phyloP scores from a whole-genome alignment of 2,888 invertebrate genomes.

The Ptychoptera contaminata region DNA sequence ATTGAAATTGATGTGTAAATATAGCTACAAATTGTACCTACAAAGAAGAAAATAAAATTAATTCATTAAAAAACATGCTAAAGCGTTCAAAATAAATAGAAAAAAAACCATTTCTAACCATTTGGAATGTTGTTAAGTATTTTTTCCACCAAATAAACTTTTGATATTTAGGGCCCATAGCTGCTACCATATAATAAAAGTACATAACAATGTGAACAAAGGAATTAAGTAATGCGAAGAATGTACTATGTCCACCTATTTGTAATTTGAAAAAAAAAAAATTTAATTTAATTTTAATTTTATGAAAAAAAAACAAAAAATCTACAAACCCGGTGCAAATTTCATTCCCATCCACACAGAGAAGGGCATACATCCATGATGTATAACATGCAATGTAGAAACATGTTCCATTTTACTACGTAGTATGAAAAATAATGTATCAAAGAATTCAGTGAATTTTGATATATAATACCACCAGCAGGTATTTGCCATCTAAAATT shows the following conservation, averaged over 20 bases:
- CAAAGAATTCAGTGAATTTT: conserved; percentile 92
- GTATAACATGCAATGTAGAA: conserved; percentile 86
- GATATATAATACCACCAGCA: conserved; percentile 97
- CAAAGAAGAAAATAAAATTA: conserved; percentile 12
- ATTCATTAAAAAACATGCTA: neutral
- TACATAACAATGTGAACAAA: conserved; percentile 97
- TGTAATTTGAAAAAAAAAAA: neutral
- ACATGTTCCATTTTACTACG: conserved; percentile 90
- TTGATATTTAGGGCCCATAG: conserved; percentile 84
- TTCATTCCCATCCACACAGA: conserved; percentile 91
- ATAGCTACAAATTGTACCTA: conserved; percentile 87
- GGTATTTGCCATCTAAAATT: conserved; percentile 67
- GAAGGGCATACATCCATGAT: conserved; percentile 94
- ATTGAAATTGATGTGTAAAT: conserved; percentile 81
- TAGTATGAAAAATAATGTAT: conserved; percentile 91
- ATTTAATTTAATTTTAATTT: neutral
- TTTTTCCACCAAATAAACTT: conserved; percentile 98
- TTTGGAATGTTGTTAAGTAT: conserved; percentile 87
- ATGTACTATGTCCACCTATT: conserved; percentile 88
- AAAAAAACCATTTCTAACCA: conserved; percentile 41
- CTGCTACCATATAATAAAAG: conserved; percentile 90
- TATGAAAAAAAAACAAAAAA: neutral
- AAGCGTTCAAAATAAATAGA: neutral
- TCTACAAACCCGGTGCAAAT: conserved; percentile 70
- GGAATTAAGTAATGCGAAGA: conserved; percentile 85